A percentile compares a stretch with the other conserved stretches of the same genome.
phyloP scores from a whole-genome alignment of 2,888 invertebrate genomes.

The Polymixis lichenea region DNA sequence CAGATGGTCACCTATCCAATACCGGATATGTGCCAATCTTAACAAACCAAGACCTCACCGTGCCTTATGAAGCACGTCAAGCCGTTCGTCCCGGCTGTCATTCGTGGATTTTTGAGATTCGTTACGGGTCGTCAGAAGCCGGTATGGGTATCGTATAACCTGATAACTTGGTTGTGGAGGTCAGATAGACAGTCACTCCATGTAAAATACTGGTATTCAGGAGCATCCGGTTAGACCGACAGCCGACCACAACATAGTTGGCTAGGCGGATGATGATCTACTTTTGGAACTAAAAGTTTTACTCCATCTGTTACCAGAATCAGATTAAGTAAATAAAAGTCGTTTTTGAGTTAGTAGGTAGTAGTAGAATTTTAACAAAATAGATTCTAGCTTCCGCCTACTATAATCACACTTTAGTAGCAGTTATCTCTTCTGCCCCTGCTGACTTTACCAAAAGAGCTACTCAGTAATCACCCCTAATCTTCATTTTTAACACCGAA shows the following conservation, averaged over 20 bases:
- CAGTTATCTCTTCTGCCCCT: constrained; percentile 1
- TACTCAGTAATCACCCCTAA: constrained; percentile 37
- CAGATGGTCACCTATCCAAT: too few species aligned
- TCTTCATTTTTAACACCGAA: constrained; percentile 4
- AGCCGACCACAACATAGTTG: background rate
- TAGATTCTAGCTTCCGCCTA: background rate
- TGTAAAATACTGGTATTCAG: background rate
- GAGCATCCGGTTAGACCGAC: background rate
- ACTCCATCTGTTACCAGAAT: background rate
- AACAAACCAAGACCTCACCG: background rate
- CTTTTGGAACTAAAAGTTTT: background rate
- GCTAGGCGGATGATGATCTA: background rate
- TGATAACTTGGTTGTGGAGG: too few species aligned
- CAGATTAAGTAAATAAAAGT: background rate
- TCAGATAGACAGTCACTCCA: too few species aligned
- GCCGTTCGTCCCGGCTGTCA: background rate
- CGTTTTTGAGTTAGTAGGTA: background rate
- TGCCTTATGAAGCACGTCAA: background rate
- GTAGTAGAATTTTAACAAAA: background rate
- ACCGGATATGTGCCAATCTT: too few species aligned
- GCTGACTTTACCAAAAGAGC: constrained; percentile 7
- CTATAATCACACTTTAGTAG: background rate
- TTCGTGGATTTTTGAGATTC: background rate
- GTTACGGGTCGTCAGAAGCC: background rate
- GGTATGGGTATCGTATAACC: background rate